Evolutionary conservation across 2,113 vertebrate genomes (phyloP), one percentile per base, ranked within the genome.

Genomic region (Cricetomys ansorgei): DNA sequence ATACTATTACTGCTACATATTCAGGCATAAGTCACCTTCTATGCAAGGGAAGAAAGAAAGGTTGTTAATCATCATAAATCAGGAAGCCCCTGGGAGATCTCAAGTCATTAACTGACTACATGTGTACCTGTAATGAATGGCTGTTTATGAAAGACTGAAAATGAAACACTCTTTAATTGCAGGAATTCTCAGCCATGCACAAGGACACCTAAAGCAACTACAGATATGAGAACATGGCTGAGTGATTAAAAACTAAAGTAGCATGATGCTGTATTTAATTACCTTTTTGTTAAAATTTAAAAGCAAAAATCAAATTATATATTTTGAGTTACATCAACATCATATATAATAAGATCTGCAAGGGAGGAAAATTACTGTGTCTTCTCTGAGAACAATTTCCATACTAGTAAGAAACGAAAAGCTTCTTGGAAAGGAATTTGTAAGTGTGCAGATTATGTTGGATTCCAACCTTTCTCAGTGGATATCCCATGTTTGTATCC

Each of bases 101-200:
- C 57, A 94, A 81, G 89, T 83, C 40, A 91, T 97, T 87, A 91
- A 75, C 62, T 89, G 72, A 95, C 91, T 98, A 45, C 83, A 89
- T 29, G 69, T 57, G 27, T 86, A 93, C 73, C 79, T 88, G 48
- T 97, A 96, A 97, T 93, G 94, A 96, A 96, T 93, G 87, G 55
- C 34, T 94, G 62, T 96, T 96, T 94, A 77, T 91, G 93, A 94
- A 97, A 94, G 79, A 79, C 43, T 84, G 55, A 89, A 96, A 80
- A 93, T 87, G 77, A 75, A 98, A 96, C 94, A 19, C 37, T 48
- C 62, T 31, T 94, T 96, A 87, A 96, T 50, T 95, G 94, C 72
- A 95, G 43, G 81, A 84, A 87, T 88, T 85, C 65, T 97, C 77
- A 96, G 69, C 91, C 69, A 67, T 94, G n/a, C 37, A 93, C 48